These are phyloP conservation scores for Bryconaethiops microstoma DNA, from an alignment of 2,797 vertebrate species.

Conservation along the genomic window DNA sequence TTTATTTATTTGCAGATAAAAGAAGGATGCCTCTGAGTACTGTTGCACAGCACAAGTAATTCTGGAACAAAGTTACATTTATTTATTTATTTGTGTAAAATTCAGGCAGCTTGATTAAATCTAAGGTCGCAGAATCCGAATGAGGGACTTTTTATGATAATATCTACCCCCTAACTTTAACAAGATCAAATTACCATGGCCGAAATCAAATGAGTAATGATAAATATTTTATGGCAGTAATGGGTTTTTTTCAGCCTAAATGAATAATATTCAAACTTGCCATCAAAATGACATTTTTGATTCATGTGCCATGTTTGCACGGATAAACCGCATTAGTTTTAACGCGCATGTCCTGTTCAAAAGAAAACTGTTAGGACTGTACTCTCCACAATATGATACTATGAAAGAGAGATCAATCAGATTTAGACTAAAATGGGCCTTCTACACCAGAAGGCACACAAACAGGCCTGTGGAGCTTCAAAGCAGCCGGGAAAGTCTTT, in stretches of 20 bases:
- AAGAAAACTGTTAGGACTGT: not conserved
- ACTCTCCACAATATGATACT: not conserved
- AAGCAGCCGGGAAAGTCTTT: slow-evolving; percentile 5
- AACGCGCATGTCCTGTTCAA: not conserved
- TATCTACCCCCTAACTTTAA: not conserved
- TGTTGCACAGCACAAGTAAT: not conserved
- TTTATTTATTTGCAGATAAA: too few species aligned
- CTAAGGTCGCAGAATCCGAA: slow-evolving; percentile 1
- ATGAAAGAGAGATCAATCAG: slow-evolving; percentile 8
- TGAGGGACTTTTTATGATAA: slow-evolving; percentile 5
- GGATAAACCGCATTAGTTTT: not conserved
- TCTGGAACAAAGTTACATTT: not conserved
- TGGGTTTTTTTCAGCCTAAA: not conserved
- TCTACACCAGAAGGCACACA: not conserved
- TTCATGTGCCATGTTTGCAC: not conserved
- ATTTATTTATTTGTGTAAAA: slow-evolving; percentile 4
- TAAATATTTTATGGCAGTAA: slow-evolving; percentile 11
- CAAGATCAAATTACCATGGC: slow-evolving; percentile 9
- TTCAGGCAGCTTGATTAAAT: slow-evolving; percentile 28
- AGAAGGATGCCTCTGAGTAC: not conserved
- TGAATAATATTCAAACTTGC: not conserved
- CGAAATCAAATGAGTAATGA: slow-evolving; percentile 21
- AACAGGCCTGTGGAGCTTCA: slow-evolving; percentile 12
- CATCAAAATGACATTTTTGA: not conserved
- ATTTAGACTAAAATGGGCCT: slow-evolving; percentile 9